Evolutionary conservation across 2,888 invertebrate species (phyloP), one percentile per base, ranked within the genome.

Genomic region (Enchytraeus crypticus): DNA sequence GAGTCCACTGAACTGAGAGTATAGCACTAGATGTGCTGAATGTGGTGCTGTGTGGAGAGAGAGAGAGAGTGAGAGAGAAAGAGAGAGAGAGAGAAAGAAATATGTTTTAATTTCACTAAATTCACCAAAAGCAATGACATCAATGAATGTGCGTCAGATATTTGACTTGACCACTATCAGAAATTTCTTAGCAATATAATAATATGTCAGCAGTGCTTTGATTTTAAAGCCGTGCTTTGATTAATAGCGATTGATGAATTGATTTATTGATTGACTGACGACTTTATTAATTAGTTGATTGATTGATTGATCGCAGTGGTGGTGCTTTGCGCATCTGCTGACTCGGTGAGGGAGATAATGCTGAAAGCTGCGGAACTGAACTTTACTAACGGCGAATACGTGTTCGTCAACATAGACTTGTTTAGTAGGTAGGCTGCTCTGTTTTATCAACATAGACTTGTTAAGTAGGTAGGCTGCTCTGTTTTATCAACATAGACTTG

Each of bases 361-460:
- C 81, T 97, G 72, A 91, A 91, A 5, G 97, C 97, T 1, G 89
- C 92, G 71, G 89, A 92, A 67, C 84, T 97, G 66, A 89, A 90
- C 71, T 97, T 98, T 92, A 89, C 92, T 60, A 63, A 64, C 38
- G 64, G 64, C 1, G 64, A 64, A 30, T 64, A 64, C 43, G 64
- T 64, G 29, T 64, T 98, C 83, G 91, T 98, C 82, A 97, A 93
- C 81, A 91, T 97, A 72, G 95, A 96, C 79, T 84, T 97, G 43
- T 95, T 92, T 80, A 90, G 90, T 69, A 90, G 92, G 96, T 96
- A n/a, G n/a, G n/a, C n/a, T n/a, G n/a, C n/a, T n/a, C n/a, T n/a
- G n/a, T n/a, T 64, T 98, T 83, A 91, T 98, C 82, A 97, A 93
- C 81, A 91, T 97, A 72, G 95, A 96, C 79, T 84, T 97, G 43